Evolutionary conservation across 2,888 invertebrate genomes (phyloP), one percentile per base, ranked within the genome.

Genomic region (Buathra laborator): DNA sequence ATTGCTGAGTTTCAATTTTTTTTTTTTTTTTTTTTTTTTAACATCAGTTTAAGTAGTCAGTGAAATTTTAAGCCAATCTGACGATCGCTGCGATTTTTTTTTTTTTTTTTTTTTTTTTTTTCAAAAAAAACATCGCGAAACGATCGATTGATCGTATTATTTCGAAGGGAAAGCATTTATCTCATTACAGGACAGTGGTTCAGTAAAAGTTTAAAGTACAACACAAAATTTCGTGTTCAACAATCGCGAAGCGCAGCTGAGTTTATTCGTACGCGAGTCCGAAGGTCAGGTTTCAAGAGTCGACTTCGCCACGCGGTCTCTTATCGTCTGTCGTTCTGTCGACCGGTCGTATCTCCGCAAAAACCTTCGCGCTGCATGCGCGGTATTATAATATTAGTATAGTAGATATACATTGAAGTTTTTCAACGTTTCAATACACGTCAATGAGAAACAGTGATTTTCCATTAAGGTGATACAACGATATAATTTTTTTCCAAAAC

Each of bases 271-370:
- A 56, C 68, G 68, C 64, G 19, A 74, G 81, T 84, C 81, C 84
- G 72, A 81, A 84, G 84, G 72, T 81, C 81, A 68, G 16, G 81
- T 77, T 78, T 81, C 77, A 74, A 81, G 72, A 77, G 68, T 77
- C 84, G 67, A 74, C 66, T 77, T 77, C 84, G 77, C 68, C 74
- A 78, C 56, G 77, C 81, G 77, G 72, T 84, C 76, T 56, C 84
- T 84, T 81, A 84, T 84, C 84, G 77, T 78, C 46, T 56, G 75
- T 70, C 70, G 78, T 56, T 74, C 62, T 37, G 67, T 68, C 81
- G 72, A 84, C 51, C 76, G 66, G 37, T 37, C 29, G 14, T 67
- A 67, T 67, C 67, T 67, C 48, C n/a, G 67, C 48, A 14, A 48
- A 68, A 67, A 10, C 76, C 67, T 67, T 32, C 16, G 37, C 14